phyloP scores from a whole-genome alignment of 1,140 invertebrate species.

The Drosophila setifemur region DNA sequence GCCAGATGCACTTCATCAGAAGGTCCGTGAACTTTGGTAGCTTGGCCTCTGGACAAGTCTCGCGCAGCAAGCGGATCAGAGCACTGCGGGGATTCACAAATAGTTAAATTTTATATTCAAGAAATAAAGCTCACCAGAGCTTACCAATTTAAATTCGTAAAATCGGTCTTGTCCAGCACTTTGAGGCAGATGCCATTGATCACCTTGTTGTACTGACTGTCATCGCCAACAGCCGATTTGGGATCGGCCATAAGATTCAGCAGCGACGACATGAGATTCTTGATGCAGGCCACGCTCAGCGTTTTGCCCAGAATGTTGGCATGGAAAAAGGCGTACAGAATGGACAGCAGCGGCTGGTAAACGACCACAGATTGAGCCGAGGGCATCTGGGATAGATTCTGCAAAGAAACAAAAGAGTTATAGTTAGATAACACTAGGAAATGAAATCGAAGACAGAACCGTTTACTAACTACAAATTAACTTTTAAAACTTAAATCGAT shows the following conservation, averaged over 20 bases:
- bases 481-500: too few species aligned
- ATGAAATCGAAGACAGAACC: too few species aligned
- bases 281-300: constrained; percentile 71
- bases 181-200: constrained; percentile 82
- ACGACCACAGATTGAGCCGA: constrained; percentile 93
- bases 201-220: constrained; percentile 81
- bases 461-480: too few species aligned
- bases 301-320: constrained; percentile 87
- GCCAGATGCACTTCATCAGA: constrained; percentile 95
- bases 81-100: constrained; percentile 85
- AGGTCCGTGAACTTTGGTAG: constrained; percentile 89
- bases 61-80: constrained; percentile 89
- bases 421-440: too few species aligned
- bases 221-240: constrained; percentile 70
- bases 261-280: constrained; percentile 79
- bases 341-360: constrained; percentile 91
- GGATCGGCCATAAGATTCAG: constrained; percentile 80
- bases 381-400: constrained; percentile 87
- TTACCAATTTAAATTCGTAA: constrained; percentile 82
- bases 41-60: constrained; percentile 87
- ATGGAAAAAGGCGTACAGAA: constrained; percentile 93
- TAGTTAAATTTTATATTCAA: too few species aligned
- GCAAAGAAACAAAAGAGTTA: too few species aligned
- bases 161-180: constrained; percentile 78
- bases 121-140: too few species aligned